Base-by-base conservation (phyloP, 2,797 vertebrate genomes). In the Sarcoramphus papa region DNA sequence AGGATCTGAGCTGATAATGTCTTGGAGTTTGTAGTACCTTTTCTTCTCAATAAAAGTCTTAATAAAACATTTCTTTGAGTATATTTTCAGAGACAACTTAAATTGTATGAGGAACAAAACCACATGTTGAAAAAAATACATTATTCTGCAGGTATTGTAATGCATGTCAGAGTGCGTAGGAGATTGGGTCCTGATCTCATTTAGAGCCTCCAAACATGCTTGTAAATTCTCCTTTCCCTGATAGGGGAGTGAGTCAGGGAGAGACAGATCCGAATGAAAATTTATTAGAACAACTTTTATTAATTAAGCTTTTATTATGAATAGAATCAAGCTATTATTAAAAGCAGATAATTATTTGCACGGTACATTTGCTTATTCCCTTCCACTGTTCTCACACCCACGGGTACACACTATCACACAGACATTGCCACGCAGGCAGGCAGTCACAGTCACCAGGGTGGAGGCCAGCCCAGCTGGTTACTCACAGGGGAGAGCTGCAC, bases 341-440 rank as follows among this genome's bases (percentile, higher is more conserved):
- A 65, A 88, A 67, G 23, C 35, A 64, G 79, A 4, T 27, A 23
- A 21, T 4, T 27, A 10, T 33, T 77, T 3, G 1, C 19, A 9
- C 0, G 2, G 13, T 56, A 12, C 9, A 4, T 33, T 48, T 73
- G 23, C 16, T 20, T 60, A 8, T 47, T n/a, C 20, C 2, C 3
- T 57, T 13, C 25, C 1, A 0, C 10, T n/a, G 14, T 18, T 75
- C 20, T 37, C n/a, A 16, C 4, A 7, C 3, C 4, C 19, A 1
- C 2, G 12, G 23, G 23, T 14, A 14, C 14, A 27, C 17, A 3
- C 5, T 30, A 1, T 41, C 16, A 15, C 35, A 16, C 31, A 11
- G 64, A 4, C 33, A 3, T 6, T 13, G 45, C 23, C 40, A 12
- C 12, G 17, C 20, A 6, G 0, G 0, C 40, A 1, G 5, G 25